These are phyloP conservation scores for Leucoraja erinaceus DNA, from an alignment of 2,113 vertebrate species.

Conservation along the genomic window DNA sequence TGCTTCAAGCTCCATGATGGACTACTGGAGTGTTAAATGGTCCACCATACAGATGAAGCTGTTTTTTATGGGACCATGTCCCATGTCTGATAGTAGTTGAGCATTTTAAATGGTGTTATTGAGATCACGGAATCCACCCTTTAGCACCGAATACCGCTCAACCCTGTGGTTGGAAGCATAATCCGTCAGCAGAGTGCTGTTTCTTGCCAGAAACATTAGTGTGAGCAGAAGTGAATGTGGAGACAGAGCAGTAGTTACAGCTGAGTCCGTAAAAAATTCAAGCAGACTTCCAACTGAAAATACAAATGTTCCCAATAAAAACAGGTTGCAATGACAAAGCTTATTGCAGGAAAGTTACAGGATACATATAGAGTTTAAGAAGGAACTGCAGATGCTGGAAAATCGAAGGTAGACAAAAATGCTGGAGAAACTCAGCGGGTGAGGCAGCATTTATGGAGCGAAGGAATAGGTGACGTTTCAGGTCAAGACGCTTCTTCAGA, in stretches of 20 bases:
- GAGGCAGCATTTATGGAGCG: no score
- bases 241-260: neutral
- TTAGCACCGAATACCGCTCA: neutral
- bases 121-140: neutral
- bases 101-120: neutral
- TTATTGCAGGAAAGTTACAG: no score
- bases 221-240: neutral
- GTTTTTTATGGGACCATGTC: neutral
- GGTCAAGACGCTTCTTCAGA: no score
- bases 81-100: neutral
- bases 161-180: neutral
- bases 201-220: neutral
- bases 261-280: no score
- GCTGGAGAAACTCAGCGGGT: no score
- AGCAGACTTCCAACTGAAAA: no score
- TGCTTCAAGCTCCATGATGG: neutral
- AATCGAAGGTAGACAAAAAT: no score
- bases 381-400: no score
- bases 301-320: no score
- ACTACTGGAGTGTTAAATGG: neutral
- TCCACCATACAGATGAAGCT: neutral
- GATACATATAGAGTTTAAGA: no score
- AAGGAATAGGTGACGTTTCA: no score
- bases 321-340: no score
- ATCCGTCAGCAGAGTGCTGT: neutral